phyloP scores from a whole-genome alignment of 2,797 vertebrate species.

The Thripadectes ignobilis region DNA sequence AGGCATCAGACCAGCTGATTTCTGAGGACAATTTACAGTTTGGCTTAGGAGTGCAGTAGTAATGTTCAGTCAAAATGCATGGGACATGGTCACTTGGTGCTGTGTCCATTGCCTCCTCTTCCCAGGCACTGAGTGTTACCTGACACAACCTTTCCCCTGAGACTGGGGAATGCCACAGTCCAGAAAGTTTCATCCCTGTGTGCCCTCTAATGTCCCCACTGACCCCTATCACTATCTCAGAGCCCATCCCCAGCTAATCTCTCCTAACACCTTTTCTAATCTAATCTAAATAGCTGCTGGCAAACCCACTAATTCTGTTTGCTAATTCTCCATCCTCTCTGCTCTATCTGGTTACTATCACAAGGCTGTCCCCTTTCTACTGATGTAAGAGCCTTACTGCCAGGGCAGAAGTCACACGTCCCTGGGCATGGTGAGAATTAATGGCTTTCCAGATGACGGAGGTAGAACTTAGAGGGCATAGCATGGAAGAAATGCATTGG shows the following conservation, averaged over 20 bases:
- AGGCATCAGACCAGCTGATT: background rate
- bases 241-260: constrained; percentile 22
- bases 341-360: background rate
- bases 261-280: constrained; percentile 56
- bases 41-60: background rate
- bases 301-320: constrained; percentile 1
- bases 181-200: background rate
- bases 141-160: background rate
- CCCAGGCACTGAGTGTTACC: fast-evolving
- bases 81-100: fast-evolving
- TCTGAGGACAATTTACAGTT: background rate
- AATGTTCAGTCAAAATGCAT: background rate
- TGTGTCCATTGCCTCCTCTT: background rate
- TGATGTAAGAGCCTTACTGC: background rate
- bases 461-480: background rate
- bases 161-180: background rate
- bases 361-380: background rate
- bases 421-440: background rate
- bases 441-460: fast-evolving
- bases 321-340: background rate
- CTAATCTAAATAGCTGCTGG: constrained; percentile 39
- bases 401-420: background rate
- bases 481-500: background rate
- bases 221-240: background rate
- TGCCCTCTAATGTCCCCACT: constrained; percentile 20